Conservation (phyloP, 2,888 invertebrate species). For the Neuroscelio doddi region DNA sequence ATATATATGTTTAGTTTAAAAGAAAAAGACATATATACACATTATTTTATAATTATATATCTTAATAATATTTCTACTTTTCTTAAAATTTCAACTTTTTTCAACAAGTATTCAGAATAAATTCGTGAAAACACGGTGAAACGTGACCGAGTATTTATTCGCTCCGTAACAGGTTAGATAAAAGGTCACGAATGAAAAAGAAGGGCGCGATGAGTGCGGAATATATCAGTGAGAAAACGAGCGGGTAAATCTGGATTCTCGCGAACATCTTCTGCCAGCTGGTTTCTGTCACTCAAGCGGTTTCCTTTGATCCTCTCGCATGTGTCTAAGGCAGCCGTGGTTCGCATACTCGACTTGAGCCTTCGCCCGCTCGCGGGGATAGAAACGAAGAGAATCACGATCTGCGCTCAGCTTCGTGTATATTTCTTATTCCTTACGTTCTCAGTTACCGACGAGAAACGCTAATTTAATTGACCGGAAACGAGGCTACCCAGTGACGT, state of each 20-base stretch:
- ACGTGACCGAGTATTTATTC: too few species aligned
- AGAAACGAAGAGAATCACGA: neutral
- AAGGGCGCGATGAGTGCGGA: constrained; percentile 1
- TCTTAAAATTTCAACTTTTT: too few species aligned
- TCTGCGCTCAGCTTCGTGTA: too few species aligned
- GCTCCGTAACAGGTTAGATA: neutral
- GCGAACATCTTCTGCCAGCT: constrained; percentile 64
- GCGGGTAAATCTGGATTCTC: constrained; percentile 55
- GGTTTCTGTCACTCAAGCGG: constrained; percentile 67
- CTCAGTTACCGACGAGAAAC: too few species aligned
- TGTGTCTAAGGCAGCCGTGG: constrained; percentile 50
- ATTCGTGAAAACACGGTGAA: too few species aligned
- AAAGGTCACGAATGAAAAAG: constrained; percentile 7
- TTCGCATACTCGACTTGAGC: constrained; percentile 3
- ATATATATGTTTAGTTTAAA: too few species aligned
- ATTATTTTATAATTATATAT: too few species aligned
- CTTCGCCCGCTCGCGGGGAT: neutral
- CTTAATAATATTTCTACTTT: too few species aligned
- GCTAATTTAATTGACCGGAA: constrained; percentile 15
- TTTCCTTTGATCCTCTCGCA: constrained; percentile 61
- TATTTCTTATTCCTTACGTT: neutral
- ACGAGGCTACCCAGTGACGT: neutral
- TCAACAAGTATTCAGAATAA: too few species aligned
- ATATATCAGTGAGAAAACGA: constrained; percentile 48
- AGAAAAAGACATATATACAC: too few species aligned